Percentiles rank a stretch among this genome's conserved stretches.
Evolutionary conservation across 2,797 vertebrate genomes (phyloP).

Genomic region (Anguilla marmorata): DNA sequence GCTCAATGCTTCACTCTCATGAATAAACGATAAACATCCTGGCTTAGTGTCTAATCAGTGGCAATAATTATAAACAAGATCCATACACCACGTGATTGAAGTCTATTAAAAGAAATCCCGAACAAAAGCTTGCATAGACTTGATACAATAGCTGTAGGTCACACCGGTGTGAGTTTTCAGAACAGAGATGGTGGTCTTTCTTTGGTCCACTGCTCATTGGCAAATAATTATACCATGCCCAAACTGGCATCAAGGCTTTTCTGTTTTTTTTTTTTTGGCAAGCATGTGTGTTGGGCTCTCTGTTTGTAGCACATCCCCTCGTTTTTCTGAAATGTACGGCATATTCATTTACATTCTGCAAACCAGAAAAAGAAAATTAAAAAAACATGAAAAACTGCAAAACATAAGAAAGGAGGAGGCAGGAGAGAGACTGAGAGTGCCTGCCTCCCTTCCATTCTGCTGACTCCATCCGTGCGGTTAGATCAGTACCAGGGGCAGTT

Average conservation of each 20-base stretch:
- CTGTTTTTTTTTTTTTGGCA: background rate
- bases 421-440: background rate
- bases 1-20: conserved; percentile 57
- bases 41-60: conserved; percentile 44
- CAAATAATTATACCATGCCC: background rate
- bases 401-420: background rate
- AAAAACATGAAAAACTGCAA: background rate
- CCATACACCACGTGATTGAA: conserved; percentile 49
- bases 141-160: conserved; percentile 51
- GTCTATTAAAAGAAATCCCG: conserved; percentile 50
- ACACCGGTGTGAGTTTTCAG: conserved; percentile 52
- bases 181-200: conserved; percentile 16
- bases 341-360: background rate
- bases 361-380: background rate
- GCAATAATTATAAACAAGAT: conserved; percentile 44
- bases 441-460: background rate
- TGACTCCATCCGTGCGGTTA: background rate
- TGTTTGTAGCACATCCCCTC: background rate
- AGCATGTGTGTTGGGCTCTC: background rate
- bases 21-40: conserved; percentile 47
- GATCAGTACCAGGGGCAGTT: background rate
- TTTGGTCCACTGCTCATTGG: background rate
- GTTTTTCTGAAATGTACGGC: background rate
- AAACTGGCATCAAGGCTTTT: background rate
- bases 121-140: conserved; percentile 60